Evolutionary conservation across 2,888 invertebrate genomes (phyloP), one percentile per base, ranked within the genome.

Genomic region (Rhingia campestris): DNA sequence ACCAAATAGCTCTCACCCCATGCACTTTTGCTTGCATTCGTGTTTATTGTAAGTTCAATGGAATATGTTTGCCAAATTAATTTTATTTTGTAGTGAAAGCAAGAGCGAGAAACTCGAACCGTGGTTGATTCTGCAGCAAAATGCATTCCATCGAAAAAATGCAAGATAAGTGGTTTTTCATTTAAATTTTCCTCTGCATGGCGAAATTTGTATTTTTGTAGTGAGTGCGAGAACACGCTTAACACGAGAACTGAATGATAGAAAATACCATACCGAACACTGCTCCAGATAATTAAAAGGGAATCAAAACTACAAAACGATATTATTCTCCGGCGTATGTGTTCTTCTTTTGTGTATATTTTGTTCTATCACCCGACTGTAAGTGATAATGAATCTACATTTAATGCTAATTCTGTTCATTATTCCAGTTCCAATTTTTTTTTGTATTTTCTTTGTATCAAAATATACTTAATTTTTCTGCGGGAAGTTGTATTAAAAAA

Each of bases 261-360:
- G 47, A 73, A 51, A 33, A 51, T 22, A 45, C 35, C 32, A 64
- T 73, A 82, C 61, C 22, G 22, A 22, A 77, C 66, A 70, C 37
- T 74, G 79, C 79, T 79, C 73, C 82, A 79, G 82, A 79, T 82
- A 79, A 79, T 64, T 73, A 56, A 79, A 82, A 69, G 82, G 82
- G 82, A 82, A 82, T 82, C 82, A 69, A 81, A 54, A 82, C 82
- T 73, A 82, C 82, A 74, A 79, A 69, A 56, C 81, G 66, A 53
- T 41, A 41, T 56, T 73, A 51, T 43, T 53, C 45, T 69, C 63
- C 56, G 82, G 69, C 67, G n/a, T 53, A 22, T 58, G 58, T 82
- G 81, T 76, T 67, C 53, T 59, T 45, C 37, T 58, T 66, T 22
- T 72, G 51, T 54, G 33, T 43, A 43, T 69, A 43, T 22, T 43